Evolutionary conservation across 2,888 invertebrate species (phyloP), one percentile per base, ranked within the genome.

Genomic region (Deilephila porcellus): DNA sequence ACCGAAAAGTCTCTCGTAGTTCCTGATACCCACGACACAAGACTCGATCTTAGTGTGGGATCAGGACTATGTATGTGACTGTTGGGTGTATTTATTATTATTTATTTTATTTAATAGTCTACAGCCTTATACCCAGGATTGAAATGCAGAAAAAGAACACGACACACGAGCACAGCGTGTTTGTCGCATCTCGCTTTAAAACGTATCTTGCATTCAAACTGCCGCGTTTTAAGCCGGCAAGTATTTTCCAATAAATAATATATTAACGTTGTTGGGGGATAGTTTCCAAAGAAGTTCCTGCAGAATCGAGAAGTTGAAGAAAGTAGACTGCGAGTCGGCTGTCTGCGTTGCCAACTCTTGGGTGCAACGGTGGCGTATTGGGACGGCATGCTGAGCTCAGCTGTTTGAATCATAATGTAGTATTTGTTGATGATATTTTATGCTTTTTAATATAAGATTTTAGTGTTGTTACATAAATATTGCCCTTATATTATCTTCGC

Each of bases 231-330:
- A 78, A 81, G 79, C 74, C 80, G 74, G 77, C 76, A 75, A 79
- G 77, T 76, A 79, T 83, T 82, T 81, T 78, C 78, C 82, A 81
- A 83, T 89, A 88, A 88, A 86, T 88, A 85, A 87, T 86, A 86
- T 86, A 90, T 86, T 80, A 82, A 76, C 75, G 78, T 77, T 78
- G 75, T 76, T 78, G 77, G 19, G 74, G 79, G 83, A 88, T 88
- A 88, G 86, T 87, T 86, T 76, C 80, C 83, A 79, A 81, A 81
- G 81, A 82, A 82, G 78, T 82, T 75, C 77, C 81, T 82, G 81
- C 79, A 75, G 86, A 87, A 88, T 90, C 84, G 87, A 87, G 87
- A 89, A 90, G 88, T 91, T 90, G 82, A 85, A 81, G 32, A 32
- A 71, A 64, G 71, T 59, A 20, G 70, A 52, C 53, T 29, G n/a